Base-by-base conservation (phyloP, 2,113 vertebrate genomes). In the Macheiramphus alcinus region DNA sequence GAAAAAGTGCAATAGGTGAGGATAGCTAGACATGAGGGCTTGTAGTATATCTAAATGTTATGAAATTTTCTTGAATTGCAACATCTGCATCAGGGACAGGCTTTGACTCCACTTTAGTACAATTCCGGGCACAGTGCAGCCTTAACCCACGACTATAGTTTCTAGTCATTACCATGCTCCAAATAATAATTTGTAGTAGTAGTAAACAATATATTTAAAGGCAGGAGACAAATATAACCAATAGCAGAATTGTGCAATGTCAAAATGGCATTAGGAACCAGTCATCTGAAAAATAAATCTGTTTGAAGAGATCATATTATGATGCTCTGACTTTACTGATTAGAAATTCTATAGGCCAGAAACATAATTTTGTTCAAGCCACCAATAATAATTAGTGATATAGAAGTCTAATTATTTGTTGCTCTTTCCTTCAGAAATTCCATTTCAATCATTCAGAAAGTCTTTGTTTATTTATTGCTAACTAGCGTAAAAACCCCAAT, bases 391-490 rank as follows among this genome's bases (percentile, higher is more conserved):
- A 97, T 97, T 97, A 97, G 72, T 78, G 95, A 95, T 95, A 97
- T 80, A 97, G 86, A 96, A 94, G 67, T 94, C 79, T 97, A 97
- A 97, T 98, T 97, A 96, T 97, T 93, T 98, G 92, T 96, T 95
- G 86, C 84, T 90, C 59, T 82, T 97, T 96, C 94, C 97, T 96
- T 97, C 93, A 97, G 96, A 97, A 97, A 97, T 96, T 96, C 95
- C 84, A 96, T 97, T 98, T 97, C 93, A 97, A 94, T 96, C 90
- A 93, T 94, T 97, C 93, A 88, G 71, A 96, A 92, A 94, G 65
- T 80, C 97, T 96, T 95, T 96, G 96, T 97, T 97, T 97, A 96
- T 97, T 97, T 97, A 96, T 96, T 96, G 80, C 96, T 98, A 98
- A 98, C 96, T 95, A 97, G 93, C 96, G 68, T 98, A 96, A 98